Evolutionary conservation across 2,113 vertebrate species (phyloP), one percentile per base, ranked within the genome.

Genomic region (Scomber colias): DNA sequence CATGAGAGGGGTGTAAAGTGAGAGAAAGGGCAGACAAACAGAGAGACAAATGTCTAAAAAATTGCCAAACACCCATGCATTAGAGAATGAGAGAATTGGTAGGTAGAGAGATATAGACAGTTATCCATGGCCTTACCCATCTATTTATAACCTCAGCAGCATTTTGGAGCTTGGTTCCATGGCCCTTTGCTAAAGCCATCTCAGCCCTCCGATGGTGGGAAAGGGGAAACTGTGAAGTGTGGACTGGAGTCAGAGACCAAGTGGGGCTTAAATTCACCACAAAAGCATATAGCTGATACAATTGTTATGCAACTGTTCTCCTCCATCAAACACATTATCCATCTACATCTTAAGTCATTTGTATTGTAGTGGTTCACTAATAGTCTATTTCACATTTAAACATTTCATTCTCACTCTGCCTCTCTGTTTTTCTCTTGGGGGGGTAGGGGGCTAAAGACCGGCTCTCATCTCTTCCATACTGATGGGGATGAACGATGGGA

Each of bases 401-500:
- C 53, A 61, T 71, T 69, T 75, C 62, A 84, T 84, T 90, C 59
- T 81, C 14, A 45, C 54, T 72, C 79, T 68, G 15, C 63, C 45
- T 69, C 40, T 16, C n/a, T 40, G 51, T 44, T 16, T 45, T 66
- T 84, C 68, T 78, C 56, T 35, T 44, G 11, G 30, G n/a, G 24
- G 12, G 48, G 12, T 49, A 24, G 46, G 31, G 74, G 40, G 35
- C 31, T 60, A 69, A 72, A 88, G 72, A 75, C 86, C 21, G 17
- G 13, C 71, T 72, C 82, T 84, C 87, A 76, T 79, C 82, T 82
- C 71, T 55, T 81, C 62, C 75, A 72, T 75, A 77, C 81, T 79
- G 83, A 90, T 79, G 56, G 83, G 75, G 83, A 85, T 89, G 81
- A 91, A 67, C 19, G 70, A 67, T 83, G 69, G 83, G 90, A 90